Evolutionary conservation across 2,113 vertebrate genomes (phyloP).

Genomic region (Otis tarda): DNA sequence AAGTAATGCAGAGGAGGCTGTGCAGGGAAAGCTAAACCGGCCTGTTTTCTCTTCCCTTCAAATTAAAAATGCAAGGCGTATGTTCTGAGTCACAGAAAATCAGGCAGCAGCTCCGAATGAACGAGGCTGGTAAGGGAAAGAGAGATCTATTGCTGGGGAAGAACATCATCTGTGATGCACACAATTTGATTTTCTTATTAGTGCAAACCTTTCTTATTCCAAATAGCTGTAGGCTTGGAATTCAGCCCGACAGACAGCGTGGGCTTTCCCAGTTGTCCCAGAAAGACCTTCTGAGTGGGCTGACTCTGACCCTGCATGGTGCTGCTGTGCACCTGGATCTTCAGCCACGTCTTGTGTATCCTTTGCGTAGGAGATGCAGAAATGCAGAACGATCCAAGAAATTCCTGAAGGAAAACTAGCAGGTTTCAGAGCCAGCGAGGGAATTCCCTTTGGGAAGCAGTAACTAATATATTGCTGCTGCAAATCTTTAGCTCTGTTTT

Average conservation of each 20-base stretch:
- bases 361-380: not conserved
- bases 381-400: not conserved
- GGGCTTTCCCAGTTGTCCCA: not conserved
- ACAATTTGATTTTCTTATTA: slow-evolving; percentile 23
- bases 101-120: not conserved
- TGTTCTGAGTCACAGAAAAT: slow-evolving; percentile 24
- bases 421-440: not conserved
- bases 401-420: not conserved
- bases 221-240: slow-evolving; percentile 28
- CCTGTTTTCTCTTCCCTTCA: slow-evolving; percentile 15
- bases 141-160: not conserved
- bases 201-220: not conserved
- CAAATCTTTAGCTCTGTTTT: not conserved
- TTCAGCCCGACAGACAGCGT: not conserved
- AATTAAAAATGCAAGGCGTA: slow-evolving; percentile 58
- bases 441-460: slow-evolving; percentile 18
- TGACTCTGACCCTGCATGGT: not conserved
- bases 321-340: not conserved
- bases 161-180: not conserved
- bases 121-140: not conserved
- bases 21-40: not conserved
- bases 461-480: not conserved
- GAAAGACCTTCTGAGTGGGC: not conserved
- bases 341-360: not conserved
- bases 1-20: slow-evolving; percentile 1